A percentile compares a stretch with the other conserved stretches of the same genome.
These are phyloP conservation scores for Ceyx melanurus DNA, from an alignment of 2,113 vertebrate species.

Conservation along the genomic window DNA sequence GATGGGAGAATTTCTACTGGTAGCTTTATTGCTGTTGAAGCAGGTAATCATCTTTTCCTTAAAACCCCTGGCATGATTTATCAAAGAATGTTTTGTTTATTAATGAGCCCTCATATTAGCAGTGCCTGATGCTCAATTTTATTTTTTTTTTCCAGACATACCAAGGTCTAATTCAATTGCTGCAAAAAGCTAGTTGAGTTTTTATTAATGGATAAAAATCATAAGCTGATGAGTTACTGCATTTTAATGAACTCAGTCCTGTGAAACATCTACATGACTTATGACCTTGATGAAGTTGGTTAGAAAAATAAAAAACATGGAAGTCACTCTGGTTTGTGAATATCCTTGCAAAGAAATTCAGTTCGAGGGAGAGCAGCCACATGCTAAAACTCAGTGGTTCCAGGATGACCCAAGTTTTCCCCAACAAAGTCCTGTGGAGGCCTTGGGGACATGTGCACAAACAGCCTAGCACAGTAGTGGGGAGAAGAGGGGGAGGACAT, in stretches of 20 bases:
- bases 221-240: constrained; percentile 36
- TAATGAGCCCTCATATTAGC: constrained; percentile 61
- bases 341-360: neutral
- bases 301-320: neutral
- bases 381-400: neutral
- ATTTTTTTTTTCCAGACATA: constrained; percentile 34
- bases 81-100: constrained; percentile 64
- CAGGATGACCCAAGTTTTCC: neutral
- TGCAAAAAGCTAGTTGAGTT: constrained; percentile 54
- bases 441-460: neutral
- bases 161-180: constrained; percentile 65
- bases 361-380: neutral
- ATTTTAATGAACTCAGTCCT: constrained; percentile 54
- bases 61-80: constrained; percentile 64
- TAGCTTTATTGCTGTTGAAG: constrained; percentile 69
- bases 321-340: neutral
- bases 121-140: neutral
- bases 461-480: neutral
- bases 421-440: neutral
- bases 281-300: constrained; percentile 31
- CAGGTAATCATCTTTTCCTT: constrained; percentile 67
- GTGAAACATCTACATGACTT: constrained; percentile 43
- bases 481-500: neutral
- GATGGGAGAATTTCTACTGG: constrained; percentile 59
- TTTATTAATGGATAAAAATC: constrained; percentile 60